A percentile compares a stretch with the other conserved stretches of the same genome.
Evolutionary conservation across 35 echinoderm and acorn worm species (phyloP).

Genomic region (Strongylocentrotus purpuratus): DNA sequence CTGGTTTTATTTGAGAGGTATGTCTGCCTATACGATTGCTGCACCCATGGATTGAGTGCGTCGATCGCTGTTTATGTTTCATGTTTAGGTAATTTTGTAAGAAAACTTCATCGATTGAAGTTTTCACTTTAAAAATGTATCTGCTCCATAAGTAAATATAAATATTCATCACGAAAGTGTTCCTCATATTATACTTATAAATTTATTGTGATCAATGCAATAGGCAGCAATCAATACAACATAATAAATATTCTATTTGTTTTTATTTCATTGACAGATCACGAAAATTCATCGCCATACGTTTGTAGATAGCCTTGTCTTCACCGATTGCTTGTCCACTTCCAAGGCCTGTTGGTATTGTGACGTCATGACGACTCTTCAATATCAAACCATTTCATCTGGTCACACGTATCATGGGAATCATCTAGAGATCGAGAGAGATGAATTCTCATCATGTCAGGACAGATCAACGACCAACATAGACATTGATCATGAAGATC

Average conservation of each 20-base stretch:
- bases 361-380: not conserved
- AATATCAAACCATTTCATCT: not conserved
- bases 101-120: too few species aligned
- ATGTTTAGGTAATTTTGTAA: too few species aligned
- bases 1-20: too few species aligned
- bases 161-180: too few species aligned
- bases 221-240: too few species aligned
- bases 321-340: not conserved
- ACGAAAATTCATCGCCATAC: not conserved
- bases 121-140: too few species aligned
- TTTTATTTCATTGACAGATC: not conserved
- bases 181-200: too few species aligned
- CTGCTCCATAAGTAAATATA: too few species aligned
- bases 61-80: too few species aligned
- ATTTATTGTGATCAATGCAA: too few species aligned
- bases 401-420: not conserved
- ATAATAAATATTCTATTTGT: not conserved
- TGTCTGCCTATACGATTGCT: too few species aligned
- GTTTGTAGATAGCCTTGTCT: not conserved
- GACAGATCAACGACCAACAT: not conserved
- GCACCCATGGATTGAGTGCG: too few species aligned
- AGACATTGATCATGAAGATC: not conserved
- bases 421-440: not conserved
- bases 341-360: not conserved
- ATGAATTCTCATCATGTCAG: not conserved